phyloP scores from a whole-genome alignment of 2,888 invertebrate genomes.

The Nephrotoma guestfalica region DNA sequence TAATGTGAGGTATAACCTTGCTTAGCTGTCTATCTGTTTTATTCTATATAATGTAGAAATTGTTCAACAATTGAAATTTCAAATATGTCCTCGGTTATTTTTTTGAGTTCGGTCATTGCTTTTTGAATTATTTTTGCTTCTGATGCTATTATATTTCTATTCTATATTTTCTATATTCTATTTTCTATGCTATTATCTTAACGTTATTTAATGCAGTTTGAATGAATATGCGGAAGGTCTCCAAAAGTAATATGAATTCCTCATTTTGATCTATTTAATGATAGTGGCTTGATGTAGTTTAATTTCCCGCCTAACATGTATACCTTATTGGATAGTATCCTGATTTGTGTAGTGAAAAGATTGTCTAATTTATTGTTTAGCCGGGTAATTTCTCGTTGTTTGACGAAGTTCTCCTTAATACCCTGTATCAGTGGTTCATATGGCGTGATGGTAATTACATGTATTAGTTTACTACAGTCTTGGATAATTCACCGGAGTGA shows the following conservation, averaged over 20 bases:
- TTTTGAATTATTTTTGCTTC: not conserved
- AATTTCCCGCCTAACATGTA: not conserved
- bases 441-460: not conserved
- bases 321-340: not conserved
- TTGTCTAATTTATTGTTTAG: no score
- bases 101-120: not conserved
- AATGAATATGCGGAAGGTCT: not conserved
- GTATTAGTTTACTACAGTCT: not conserved
- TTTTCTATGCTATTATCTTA: no score
- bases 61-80: no score
- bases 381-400: no score
- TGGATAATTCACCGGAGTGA: not conserved
- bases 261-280: not conserved
- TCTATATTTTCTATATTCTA: no score
- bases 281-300: not conserved
- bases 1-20: no score
- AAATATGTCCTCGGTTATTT: not conserved
- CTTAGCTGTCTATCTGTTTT: not conserved
- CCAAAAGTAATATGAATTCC: not conserved
- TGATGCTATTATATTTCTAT: not conserved
- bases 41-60: not conserved
- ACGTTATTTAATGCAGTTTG: not conserved
- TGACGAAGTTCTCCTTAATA: no score
- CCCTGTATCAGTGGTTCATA: not conserved
- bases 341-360: not conserved